These are phyloP conservation scores for Tragelaphus buxtoni DNA, from an alignment of 2,113 vertebrate genomes.

Conservation along the genomic window DNA sequence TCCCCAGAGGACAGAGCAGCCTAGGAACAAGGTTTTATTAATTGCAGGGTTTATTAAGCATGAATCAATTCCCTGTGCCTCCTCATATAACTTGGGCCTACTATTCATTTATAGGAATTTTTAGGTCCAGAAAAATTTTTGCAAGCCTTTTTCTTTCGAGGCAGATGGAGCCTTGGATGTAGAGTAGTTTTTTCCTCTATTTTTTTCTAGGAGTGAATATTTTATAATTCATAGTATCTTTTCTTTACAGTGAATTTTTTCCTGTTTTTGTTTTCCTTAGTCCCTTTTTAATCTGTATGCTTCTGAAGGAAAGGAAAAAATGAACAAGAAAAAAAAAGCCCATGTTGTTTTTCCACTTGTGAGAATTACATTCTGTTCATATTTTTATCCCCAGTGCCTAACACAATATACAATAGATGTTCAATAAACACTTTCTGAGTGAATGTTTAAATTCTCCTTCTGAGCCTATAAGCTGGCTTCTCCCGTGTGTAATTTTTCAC, in stretches of 20 bases:
- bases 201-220: slow-evolving; percentile 43
- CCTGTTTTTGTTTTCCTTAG: neutral
- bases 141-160: slow-evolving; percentile 42
- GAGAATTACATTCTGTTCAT: neutral
- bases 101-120: slow-evolving; percentile 47
- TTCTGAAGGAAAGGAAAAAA: neutral
- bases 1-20: slow-evolving; percentile 50
- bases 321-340: neutral
- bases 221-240: slow-evolving; percentile 21
- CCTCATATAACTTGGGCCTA: slow-evolving; percentile 40
- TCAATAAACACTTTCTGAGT: neutral
- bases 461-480: neutral
- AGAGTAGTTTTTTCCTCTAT: neutral
- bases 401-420: neutral
- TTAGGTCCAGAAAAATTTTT: slow-evolving; percentile 51
- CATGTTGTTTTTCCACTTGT: neutral
- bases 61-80: slow-evolving; percentile 56
- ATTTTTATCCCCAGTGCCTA: neutral
- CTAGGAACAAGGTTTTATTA: slow-evolving; percentile 69
- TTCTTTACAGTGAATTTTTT: neutral
- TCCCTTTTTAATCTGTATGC: neutral
- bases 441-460: neutral
- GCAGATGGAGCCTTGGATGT: slow-evolving; percentile 8
- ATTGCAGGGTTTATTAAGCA: slow-evolving; percentile 74
- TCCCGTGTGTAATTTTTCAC: neutral